Evolutionary conservation across 2,888 invertebrate genomes (phyloP), one percentile per base, ranked within the genome.

Genomic region (Nymphalis polychloros): DNA sequence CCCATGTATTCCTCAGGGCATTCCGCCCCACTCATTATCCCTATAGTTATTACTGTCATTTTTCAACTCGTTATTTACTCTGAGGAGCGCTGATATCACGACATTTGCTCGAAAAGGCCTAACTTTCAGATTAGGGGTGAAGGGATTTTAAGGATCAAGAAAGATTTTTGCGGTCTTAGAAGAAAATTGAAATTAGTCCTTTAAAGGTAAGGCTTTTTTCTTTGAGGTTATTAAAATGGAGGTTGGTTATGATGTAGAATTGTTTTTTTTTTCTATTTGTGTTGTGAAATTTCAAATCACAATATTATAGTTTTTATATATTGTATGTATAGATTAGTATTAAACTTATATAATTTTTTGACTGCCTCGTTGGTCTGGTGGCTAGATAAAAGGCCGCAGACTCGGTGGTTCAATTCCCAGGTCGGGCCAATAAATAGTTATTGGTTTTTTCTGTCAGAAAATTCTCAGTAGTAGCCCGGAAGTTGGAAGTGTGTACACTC

Each of bases 31-130:
- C 87, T 91, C 92, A 92, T 92, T 92, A 92, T 84, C 84, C 87
- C 85, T 81, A 90, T 91, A 92, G 92, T 92, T 92, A 92, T 92
- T 91, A 88, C 92, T 88, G 91, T 90, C 91, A 92, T 92, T 92
- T 92, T 92, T 92, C 92, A 92, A 92, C 92, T 92, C 90, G 91
- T 92, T 92, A 92, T 92, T 92, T 92, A 92, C 90, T 90, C 89
- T 88, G 90, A 88, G 84, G 79, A 85, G 85, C 86, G 88, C 89
- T 88, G 91, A 92, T 92, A 92, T 86, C 90, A 80, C 84, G 90
- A 88, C 89, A 89, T 92, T 91, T 89, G 89, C 87, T 88, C 80
- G 79, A 79, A 83, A 86, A 86, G 81, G 81, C 79, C 81, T 77
- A 77, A 84, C 79, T 87, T 87, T 82, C 83, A 89, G 89, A 89